phyloP scores from a whole-genome alignment of 2,888 invertebrate genomes.

The Smittia sp. region DNA sequence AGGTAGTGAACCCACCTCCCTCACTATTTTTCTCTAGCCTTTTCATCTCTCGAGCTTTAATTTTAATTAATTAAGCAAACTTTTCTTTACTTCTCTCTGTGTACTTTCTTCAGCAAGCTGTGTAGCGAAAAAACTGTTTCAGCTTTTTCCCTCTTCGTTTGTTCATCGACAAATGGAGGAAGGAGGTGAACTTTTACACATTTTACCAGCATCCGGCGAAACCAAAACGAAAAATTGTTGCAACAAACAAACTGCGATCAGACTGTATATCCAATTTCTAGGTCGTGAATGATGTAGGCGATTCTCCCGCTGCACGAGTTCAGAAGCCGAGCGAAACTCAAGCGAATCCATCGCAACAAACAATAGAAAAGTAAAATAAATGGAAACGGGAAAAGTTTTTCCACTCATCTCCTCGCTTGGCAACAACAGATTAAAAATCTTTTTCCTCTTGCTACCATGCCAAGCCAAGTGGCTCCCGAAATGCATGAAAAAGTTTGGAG shows the following conservation, averaged over 20 bases:
- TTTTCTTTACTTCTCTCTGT: neutral
- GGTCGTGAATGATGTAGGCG: too few relatives aligned
- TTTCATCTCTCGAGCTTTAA: neutral
- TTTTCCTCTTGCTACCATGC: neutral
- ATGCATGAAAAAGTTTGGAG: neutral
- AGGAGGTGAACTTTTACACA: too few relatives aligned
- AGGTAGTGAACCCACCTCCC: too few relatives aligned
- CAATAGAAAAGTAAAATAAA: neutral
- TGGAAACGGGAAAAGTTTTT: too few relatives aligned
- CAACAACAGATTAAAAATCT: neutral
- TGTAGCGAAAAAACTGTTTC: neutral
- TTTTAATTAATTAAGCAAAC: slow-evolving; percentile 25
- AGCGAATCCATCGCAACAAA: neutral
- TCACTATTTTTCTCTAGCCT: neutral
- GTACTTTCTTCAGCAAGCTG: neutral
- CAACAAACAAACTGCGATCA: too few relatives aligned
- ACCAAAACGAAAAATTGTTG: too few relatives aligned
- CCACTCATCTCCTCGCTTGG: neutral
- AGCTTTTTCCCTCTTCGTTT: neutral
- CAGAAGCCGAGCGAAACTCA: too few relatives aligned
- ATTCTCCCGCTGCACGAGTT: too few relatives aligned
- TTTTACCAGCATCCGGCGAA: too few relatives aligned
- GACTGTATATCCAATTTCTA: too few relatives aligned
- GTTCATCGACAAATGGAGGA: too few relatives aligned
- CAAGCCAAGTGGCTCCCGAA: neutral